Evolutionary conservation across 1,140 invertebrate genomes (phyloP), one percentile per base, ranked within the genome.

Genomic region (Myzus persicae): DNA sequence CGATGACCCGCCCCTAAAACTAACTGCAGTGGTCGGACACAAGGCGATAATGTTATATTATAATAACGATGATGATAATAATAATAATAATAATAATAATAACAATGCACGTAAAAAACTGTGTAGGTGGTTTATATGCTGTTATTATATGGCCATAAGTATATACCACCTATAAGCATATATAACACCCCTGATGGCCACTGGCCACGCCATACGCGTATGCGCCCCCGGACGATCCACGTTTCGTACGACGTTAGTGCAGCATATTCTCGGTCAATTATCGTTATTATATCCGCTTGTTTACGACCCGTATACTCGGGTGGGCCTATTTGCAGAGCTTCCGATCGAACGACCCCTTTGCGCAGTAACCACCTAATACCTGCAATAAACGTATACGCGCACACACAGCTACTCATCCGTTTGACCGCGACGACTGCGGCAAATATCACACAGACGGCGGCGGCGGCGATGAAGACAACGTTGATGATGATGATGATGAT

Each of bases 161-260:
- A 42, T 84, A 84, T 84, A 26, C 14, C 20, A 76, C 5, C 5
- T 42, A 84, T 84, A 42, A 48, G n/a, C n/a, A n/a, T n/a, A n/a
- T 18, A 18, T 2, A 44, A 48, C 20, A 38, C n/a, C 36, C 20
- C 22, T 92, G 91, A 92, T 92, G 76, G 91, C 67, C 44, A 51
- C 76, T 82, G 91, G 76, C 91, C 91, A 92, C 91, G 91, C 91
- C 48, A 92, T 76, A 76, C n/a, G 46, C 46, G n/a, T 26, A 54
- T n/a, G 59, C 59, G 1, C 59, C n/a, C 4, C 59, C 31, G 4
- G 54, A 54, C 36, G 51, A 38, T 90, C 14, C 54, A n/a, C 2
- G 38, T 59, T n/a, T n/a, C n/a, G 9, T n/a, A 67, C 14, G 20
- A 36, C 54, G 24, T 40, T 26, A 6, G n/a, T n/a, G 54, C 54